Evolutionary conservation across 2,888 invertebrate genomes (phyloP).

Genomic region (Rotaria sp.): DNA sequence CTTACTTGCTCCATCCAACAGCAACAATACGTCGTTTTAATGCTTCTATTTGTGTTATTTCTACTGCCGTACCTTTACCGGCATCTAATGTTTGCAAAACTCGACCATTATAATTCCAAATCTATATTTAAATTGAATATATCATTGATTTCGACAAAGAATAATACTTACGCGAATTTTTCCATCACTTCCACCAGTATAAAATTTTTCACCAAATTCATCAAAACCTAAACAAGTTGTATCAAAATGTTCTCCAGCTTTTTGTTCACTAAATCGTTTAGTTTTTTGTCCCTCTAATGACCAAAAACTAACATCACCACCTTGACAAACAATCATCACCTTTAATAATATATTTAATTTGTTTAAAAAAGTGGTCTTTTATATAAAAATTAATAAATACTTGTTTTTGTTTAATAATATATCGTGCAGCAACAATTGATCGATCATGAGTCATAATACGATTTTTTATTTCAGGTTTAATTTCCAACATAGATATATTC

Average conservation of each 20-base stretch:
- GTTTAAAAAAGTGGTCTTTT: neutral
- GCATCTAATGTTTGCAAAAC: constrained; percentile 51
- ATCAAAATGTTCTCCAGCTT: constrained; percentile 48
- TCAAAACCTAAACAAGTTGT: constrained; percentile 53
- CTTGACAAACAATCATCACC: constrained; percentile 53
- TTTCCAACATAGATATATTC: constrained; percentile 52
- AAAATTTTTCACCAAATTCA: constrained; percentile 49
- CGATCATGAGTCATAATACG: constrained; percentile 53
- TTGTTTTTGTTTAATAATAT: constrained; percentile 53
- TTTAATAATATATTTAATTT: constrained; percentile 41
- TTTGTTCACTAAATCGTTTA: constrained; percentile 50
- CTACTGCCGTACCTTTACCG: constrained; percentile 49
- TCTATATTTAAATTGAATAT: constrained; percentile 44
- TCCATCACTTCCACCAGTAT: constrained; percentile 54
- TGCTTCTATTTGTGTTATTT: constrained; percentile 51
- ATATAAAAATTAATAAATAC: constrained; percentile 44
- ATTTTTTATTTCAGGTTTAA: constrained; percentile 52
- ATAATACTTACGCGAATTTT: constrained; percentile 50
- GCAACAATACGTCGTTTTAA: constrained; percentile 52
- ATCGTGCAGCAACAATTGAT: constrained; percentile 50
- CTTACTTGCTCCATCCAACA: constrained; percentile 54
- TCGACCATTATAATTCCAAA: constrained; percentile 56
- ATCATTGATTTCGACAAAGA: neutral
- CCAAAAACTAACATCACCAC: constrained; percentile 53
- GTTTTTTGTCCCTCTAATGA: constrained; percentile 56